A percentile compares a stretch with the other conserved stretches of the same genome.
These are phyloP conservation scores for Perccottus glenii DNA, from an alignment of 2,113 vertebrate genomes.

Conservation along the genomic window DNA sequence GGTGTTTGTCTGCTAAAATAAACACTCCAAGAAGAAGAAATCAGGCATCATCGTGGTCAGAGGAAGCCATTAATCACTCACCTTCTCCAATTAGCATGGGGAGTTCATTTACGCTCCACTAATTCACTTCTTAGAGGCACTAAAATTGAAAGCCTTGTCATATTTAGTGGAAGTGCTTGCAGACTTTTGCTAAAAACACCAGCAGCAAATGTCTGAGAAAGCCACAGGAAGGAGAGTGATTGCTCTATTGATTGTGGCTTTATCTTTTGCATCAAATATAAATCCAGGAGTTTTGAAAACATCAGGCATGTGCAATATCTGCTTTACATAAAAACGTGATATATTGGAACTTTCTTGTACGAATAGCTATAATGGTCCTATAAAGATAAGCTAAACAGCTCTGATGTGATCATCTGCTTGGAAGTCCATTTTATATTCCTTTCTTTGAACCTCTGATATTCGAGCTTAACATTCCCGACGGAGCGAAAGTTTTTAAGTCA, in stretches of 20 bases:
- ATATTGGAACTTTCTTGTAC: background rate
- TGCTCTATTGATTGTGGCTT: background rate
- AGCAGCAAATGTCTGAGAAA: conserved; percentile 2
- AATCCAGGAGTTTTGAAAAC: background rate
- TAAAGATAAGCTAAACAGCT: conserved; percentile 17
- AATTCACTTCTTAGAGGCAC: conserved; percentile 21
- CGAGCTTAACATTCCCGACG: conserved; percentile 32
- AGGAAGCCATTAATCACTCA: conserved; percentile 42
- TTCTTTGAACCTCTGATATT: conserved; percentile 59
- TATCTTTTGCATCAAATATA: background rate
- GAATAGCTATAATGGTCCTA: conserved; percentile 21
- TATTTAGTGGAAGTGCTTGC: background rate
- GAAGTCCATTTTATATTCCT: conserved; percentile 41
- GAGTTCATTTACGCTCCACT: conserved; percentile 19
- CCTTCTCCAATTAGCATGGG: conserved; percentile 27
- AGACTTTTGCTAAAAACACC: background rate
- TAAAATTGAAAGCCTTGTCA: background rate
- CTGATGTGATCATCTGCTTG: conserved; percentile 42
- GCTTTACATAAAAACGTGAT: conserved; percentile 34
- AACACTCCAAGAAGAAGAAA: background rate
- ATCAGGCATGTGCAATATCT: background rate
- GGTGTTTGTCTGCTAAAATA: background rate
- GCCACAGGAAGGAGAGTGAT: conserved; percentile 8
- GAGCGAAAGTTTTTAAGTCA: conserved; percentile 24
- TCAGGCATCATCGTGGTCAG: conserved; percentile 5